Evolutionary conservation across 30 jellyfish, hydroid and myxozoan genomes (phyloP).

Genomic region (Morbakka virulenta): DNA sequence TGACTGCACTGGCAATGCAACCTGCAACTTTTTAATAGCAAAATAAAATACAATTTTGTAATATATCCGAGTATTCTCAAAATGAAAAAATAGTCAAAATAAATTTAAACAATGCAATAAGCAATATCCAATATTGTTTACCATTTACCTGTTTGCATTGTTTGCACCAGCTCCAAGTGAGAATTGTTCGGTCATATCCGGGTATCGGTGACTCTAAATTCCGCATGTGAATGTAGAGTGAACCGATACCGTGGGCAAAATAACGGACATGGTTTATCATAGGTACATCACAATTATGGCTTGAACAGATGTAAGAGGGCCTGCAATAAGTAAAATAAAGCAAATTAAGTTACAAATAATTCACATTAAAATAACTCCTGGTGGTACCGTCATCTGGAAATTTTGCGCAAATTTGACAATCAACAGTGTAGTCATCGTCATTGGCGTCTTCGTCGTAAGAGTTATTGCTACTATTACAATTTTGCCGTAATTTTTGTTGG

Average conservation of each 20-base stretch:
- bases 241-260: constrained; percentile 90
- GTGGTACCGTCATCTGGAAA: too few species aligned
- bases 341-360: too few species aligned
- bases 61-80: background rate
- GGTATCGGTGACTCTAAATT: constrained; percentile 92
- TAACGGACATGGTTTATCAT: constrained; percentile 94
- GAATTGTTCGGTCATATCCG: constrained; percentile 88
- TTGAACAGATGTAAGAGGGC: constrained; percentile 90
- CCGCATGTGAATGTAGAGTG: constrained; percentile 94
- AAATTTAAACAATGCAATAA: background rate
- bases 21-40: too few species aligned
- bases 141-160: constrained; percentile 82
- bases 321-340: too few species aligned
- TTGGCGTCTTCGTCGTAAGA: too few species aligned
- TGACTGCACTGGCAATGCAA: too few species aligned
- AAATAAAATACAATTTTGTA: background rate
- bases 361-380: too few species aligned
- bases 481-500: too few species aligned
- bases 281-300: constrained; percentile 89
- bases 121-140: background rate
- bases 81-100: background rate
- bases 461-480: too few species aligned
- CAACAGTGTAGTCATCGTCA: too few species aligned
- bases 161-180: constrained; percentile 98
- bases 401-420: too few species aligned